Conservation (phyloP, 2,113 vertebrate genomes). For the Pogonocichla stellata region DNA sequence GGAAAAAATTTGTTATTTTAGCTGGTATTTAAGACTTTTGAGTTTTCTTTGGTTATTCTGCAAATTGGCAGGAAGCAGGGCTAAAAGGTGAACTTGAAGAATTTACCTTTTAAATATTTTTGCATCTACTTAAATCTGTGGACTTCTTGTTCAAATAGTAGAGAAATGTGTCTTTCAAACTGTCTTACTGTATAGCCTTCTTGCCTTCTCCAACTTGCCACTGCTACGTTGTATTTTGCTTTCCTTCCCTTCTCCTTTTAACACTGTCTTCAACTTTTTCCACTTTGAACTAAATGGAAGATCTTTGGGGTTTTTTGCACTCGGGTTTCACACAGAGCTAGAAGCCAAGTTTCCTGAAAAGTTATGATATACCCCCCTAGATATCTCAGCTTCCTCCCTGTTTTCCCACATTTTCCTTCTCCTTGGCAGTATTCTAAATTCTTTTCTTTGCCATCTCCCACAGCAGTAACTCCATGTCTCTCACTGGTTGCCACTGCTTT, state of each 20-base stretch:
- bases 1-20: background rate
- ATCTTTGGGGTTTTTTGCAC: background rate
- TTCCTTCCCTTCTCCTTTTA: background rate
- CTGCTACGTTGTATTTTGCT: background rate
- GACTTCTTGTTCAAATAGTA: background rate
- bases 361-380: background rate
- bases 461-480: background rate
- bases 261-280: background rate
- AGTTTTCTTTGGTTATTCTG: background rate
- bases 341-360: background rate
- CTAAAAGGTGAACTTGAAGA: background rate
- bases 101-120: background rate
- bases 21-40: background rate
- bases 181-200: background rate
- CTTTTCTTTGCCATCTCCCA: background rate
- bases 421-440: fast-evolving
- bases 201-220: background rate
- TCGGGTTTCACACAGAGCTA: background rate
- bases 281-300: background rate
- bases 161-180: background rate
- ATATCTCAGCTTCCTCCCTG: background rate
- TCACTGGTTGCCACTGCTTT: background rate
- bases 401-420: background rate
- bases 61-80: background rate
- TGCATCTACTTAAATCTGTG: background rate